Conservation (phyloP, 2,888 invertebrate species). For the Drosophila picticornis region DNA sequence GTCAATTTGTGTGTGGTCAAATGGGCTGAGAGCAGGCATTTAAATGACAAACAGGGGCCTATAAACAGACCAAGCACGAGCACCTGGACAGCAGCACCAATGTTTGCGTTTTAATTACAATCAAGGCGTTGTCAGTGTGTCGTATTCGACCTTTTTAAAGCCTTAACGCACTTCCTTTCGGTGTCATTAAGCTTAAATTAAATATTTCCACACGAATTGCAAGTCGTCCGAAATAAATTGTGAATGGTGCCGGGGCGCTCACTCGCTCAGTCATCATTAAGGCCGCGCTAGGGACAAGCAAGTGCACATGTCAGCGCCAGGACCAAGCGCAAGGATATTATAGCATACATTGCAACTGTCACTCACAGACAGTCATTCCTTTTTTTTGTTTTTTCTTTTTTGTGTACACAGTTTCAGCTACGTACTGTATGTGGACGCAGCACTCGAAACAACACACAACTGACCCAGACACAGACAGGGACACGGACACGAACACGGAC, state of each 20-base stretch:
- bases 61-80: constrained; percentile 40
- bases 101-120: constrained; percentile 79
- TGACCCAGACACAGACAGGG: constrained; percentile 64
- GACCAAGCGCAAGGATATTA: constrained; percentile 64
- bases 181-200: constrained; percentile 80
- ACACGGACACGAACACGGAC: constrained; percentile 71
- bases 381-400: constrained; percentile 1
- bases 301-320: constrained; percentile 83
- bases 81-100: constrained; percentile 48
- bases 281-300: constrained; percentile 77
- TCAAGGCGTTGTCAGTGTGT: constrained; percentile 47
- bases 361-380: constrained; percentile 48
- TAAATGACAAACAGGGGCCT: constrained; percentile 70
- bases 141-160: constrained; percentile 59
- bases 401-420: constrained; percentile 23
- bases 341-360: constrained; percentile 79
- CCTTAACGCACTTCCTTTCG: constrained; percentile 67
- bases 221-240: constrained; percentile 71
- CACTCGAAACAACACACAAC: constrained; percentile 75
- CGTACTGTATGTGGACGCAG: constrained; percentile 74
- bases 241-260: constrained; percentile 50
- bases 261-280: constrained; percentile 83
- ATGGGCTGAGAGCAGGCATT: constrained; percentile 38
- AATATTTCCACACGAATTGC: constrained; percentile 77
- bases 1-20: constrained; percentile 65